Evolutionary conservation across 2,888 invertebrate genomes (phyloP).

Genomic region (Leptothorax acervorum): DNA sequence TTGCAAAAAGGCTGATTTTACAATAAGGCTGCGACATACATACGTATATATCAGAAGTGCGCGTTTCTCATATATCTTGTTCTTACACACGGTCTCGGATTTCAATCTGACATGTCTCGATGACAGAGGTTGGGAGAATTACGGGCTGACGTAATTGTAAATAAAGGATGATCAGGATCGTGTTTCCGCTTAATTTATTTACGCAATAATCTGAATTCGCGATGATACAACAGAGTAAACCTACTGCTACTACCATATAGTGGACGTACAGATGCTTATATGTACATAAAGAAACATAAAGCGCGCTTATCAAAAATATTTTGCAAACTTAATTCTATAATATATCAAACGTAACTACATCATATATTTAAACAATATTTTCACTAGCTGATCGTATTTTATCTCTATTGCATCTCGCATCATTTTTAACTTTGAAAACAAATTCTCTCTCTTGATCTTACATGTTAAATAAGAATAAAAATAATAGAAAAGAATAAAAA

Average conservation of each 20-base stretch:
- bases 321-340: background rate
- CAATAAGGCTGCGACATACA: too few relatives aligned
- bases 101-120: background rate
- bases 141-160: background rate
- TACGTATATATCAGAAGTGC: background rate
- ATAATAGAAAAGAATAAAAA: background rate
- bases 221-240: background rate
- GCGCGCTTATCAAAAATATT: background rate
- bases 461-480: background rate
- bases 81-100: background rate
- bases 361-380: background rate
- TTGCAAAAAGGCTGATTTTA: too few relatives aligned
- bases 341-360: background rate
- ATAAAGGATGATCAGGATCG: background rate
- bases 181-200: background rate
- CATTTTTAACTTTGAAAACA: background rate
- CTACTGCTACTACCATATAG: slow-evolving; percentile 48
- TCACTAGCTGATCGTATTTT: too few relatives aligned
- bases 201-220: slow-evolving; percentile 27
- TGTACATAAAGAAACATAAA: slow-evolving; percentile 3
- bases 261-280: slow-evolving; percentile 65
- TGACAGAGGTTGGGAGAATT: background rate
- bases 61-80: background rate
- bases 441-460: background rate
- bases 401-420: slow-evolving; percentile 1